Evolutionary conservation across 2,113 vertebrate genomes (phyloP).

Genomic region (Noturus placidus): DNA sequence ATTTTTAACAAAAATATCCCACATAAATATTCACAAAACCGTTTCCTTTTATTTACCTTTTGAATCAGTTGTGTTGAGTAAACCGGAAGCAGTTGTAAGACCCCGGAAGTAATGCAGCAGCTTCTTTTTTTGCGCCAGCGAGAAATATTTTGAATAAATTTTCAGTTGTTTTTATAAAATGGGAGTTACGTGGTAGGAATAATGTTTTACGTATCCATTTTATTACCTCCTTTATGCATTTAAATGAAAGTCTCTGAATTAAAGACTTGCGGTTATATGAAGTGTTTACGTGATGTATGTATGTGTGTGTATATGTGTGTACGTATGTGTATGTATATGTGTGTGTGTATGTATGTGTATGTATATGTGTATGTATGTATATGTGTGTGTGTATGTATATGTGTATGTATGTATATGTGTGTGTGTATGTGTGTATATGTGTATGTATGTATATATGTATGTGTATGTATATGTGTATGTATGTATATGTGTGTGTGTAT

Average conservation of each 20-base stretch:
- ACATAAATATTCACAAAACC: not conserved
- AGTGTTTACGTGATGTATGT: not conserved
- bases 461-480: not conserved
- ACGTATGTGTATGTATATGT: no score
- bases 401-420: not conserved
- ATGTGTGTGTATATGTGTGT: not conserved
- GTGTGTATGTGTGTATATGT: not conserved
- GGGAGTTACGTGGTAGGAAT: constrained; percentile 75
- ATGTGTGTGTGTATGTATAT: not conserved
- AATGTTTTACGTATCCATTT: not conserved
- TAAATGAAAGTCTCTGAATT: not conserved
- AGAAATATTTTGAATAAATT: not conserved
- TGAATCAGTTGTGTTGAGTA: not conserved
- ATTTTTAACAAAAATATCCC: not conserved
- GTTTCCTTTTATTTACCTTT: not conserved
- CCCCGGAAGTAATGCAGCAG: not conserved
- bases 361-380: not conserved
- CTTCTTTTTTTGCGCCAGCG: not conserved
- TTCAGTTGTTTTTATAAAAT: constrained; percentile 51
- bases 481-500: no score
- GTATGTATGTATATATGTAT: not conserved
- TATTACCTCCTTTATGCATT: not conserved
- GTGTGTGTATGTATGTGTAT: not conserved
- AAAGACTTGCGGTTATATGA: not conserved
- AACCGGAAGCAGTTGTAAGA: not conserved